These are phyloP conservation scores for cattle (Bos taurus) DNA, from an alignment of 2,113 vertebrate species.

Conservation along the genomic window ARS-UCD2.0 NC_037340.1:65586501-65587000, in stretches of 20 bases:
- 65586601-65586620: background rate
- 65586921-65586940: background rate
- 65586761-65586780: background rate
- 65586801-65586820: background rate
- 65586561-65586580: background rate
- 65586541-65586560: background rate
- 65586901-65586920: background rate
- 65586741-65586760: background rate
- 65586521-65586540: background rate
- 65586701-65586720: background rate
- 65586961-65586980: background rate
- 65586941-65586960: background rate
- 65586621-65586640: background rate
- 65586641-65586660: background rate
- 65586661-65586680: background rate
- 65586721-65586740: background rate
- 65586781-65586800: background rate
- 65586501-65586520: background rate
- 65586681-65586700: background rate
- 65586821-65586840: background rate
- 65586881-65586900: background rate
- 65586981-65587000: background rate
- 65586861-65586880: background rate
- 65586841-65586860: background rate
- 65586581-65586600: background rate